Evolutionary conservation across 2,113 vertebrate genomes (phyloP).

Genomic region (Crotalus horridus): DNA sequence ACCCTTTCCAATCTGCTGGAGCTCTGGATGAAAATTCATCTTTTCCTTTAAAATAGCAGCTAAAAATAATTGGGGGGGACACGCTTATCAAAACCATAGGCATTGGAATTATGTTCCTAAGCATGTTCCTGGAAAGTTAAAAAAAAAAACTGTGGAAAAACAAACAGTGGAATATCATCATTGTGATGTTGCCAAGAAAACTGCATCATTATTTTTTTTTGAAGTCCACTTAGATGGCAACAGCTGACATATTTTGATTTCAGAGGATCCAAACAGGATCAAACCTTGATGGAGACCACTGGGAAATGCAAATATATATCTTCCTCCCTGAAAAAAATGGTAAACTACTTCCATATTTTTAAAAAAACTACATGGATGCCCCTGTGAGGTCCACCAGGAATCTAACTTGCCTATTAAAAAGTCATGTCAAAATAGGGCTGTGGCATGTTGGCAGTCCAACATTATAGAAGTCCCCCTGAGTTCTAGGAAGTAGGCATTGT

Average conservation of each 20-base stretch:
- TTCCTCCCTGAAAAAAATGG: not conserved
- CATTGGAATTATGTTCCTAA: not conserved
- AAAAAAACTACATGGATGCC: not conserved
- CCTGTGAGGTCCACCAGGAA: not conserved
- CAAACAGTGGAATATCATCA: not conserved
- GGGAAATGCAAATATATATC: not conserved
- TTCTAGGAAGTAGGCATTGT: not conserved
- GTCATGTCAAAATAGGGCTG: not conserved
- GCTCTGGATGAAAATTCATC: not conserved
- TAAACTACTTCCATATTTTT: not conserved
- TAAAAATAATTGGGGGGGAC: not conserved
- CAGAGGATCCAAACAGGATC: not conserved
- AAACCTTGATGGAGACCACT: not conserved
- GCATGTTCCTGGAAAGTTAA: not conserved
- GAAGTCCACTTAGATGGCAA: not conserved
- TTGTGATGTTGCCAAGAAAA: not conserved
- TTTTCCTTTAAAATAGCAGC: not conserved
- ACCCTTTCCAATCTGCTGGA: not conserved
- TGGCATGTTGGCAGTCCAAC: not conserved
- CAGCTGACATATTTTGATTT: not conserved
- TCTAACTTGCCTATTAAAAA: not conserved
- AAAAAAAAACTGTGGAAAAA: not conserved
- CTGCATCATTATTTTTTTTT: not conserved
- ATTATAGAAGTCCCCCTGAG: not conserved
- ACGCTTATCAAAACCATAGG: not conserved